Conservation (phyloP, 2,797 vertebrate genomes). For the Dendrocincla fuliginosa region DNA sequence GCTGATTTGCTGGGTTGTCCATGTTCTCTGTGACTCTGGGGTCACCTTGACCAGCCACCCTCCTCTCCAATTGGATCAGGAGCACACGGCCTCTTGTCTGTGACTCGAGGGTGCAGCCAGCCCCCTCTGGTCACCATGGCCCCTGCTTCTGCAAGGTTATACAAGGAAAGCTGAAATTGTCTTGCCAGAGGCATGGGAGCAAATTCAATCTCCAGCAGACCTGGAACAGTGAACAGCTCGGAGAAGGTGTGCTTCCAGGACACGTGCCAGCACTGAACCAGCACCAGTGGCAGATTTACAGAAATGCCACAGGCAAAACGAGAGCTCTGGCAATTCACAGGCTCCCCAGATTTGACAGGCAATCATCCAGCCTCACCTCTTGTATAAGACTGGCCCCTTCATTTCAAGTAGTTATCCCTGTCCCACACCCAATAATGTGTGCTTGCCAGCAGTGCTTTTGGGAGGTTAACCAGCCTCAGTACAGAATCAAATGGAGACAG, state of each 20-base stretch:
- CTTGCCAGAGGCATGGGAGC: not conserved
- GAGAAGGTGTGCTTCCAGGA: slow-evolving; percentile 61
- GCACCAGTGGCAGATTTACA: slow-evolving; percentile 52
- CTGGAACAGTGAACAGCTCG: slow-evolving; percentile 20
- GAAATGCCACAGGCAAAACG: slow-evolving; percentile 57
- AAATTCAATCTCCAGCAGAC: slow-evolving; percentile 22
- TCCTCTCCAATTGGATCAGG: not conserved
- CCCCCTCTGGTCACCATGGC: not conserved
- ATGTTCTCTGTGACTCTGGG: not conserved
- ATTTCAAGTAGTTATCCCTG: slow-evolving; percentile 22
- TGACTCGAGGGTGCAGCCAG: not conserved
- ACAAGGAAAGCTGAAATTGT: slow-evolving; percentile 19
- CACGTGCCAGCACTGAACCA: slow-evolving; percentile 41
- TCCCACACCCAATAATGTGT: slow-evolving; percentile 31
- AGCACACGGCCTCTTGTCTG: accelerated
- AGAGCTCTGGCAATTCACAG: slow-evolving; percentile 52
- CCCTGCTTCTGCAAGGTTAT: slow-evolving; percentile 2
- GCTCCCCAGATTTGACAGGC: slow-evolving; percentile 40
- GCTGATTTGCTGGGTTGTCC: not conserved
- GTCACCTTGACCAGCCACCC: not conserved
- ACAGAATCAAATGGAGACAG: not conserved
- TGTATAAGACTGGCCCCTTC: slow-evolving; percentile 57
- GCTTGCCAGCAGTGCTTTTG: slow-evolving; percentile 24
- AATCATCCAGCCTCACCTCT: slow-evolving; percentile 55
- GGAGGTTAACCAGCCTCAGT: not conserved